Evolutionary conservation across 2,113 vertebrate species (phyloP).

Genomic region (Lota lota): DNA sequence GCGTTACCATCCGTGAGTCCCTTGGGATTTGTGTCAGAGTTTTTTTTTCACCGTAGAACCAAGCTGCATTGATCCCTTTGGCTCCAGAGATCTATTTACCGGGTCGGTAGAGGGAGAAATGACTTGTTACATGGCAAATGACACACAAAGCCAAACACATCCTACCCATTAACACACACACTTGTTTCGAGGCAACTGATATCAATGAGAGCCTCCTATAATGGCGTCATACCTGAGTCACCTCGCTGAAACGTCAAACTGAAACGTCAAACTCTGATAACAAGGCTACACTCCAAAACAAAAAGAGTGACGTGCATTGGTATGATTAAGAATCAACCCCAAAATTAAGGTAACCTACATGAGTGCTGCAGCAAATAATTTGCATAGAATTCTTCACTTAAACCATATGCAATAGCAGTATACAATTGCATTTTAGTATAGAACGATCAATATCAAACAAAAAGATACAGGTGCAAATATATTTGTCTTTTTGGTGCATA

Average conservation of each 20-base stretch:
- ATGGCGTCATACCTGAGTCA: conserved; percentile 11
- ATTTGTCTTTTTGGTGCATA: too few relatives aligned
- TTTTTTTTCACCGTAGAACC: conserved; percentile 29
- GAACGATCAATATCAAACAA: too few relatives aligned
- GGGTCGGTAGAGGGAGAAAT: conserved; percentile 57
- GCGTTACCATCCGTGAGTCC: conserved; percentile 21
- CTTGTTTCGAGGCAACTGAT: conserved; percentile 14
- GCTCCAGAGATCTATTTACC: conserved; percentile 50
- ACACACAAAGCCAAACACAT: conserved; percentile 4
- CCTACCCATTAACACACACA: conserved; percentile 8
- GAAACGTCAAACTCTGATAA: background rate
- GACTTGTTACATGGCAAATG: conserved; percentile 53
- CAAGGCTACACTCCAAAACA: too few relatives aligned
- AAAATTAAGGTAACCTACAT: too few relatives aligned
- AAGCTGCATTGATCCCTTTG: conserved; percentile 44
- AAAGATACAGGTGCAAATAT: too few relatives aligned
- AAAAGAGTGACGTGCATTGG: too few relatives aligned
- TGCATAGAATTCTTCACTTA: too few relatives aligned
- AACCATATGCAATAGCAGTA: too few relatives aligned
- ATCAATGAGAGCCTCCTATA: conserved; percentile 19
- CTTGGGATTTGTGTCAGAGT: background rate
- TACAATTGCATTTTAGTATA: too few relatives aligned
- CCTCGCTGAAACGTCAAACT: background rate
- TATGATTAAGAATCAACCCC: too few relatives aligned
- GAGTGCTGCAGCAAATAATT: too few relatives aligned